A percentile compares a stretch with the other conserved stretches of the same genome.
These are phyloP conservation scores for Halcyon smyrnensis DNA, from an alignment of 2,797 vertebrate species.

Conservation along the genomic window DNA sequence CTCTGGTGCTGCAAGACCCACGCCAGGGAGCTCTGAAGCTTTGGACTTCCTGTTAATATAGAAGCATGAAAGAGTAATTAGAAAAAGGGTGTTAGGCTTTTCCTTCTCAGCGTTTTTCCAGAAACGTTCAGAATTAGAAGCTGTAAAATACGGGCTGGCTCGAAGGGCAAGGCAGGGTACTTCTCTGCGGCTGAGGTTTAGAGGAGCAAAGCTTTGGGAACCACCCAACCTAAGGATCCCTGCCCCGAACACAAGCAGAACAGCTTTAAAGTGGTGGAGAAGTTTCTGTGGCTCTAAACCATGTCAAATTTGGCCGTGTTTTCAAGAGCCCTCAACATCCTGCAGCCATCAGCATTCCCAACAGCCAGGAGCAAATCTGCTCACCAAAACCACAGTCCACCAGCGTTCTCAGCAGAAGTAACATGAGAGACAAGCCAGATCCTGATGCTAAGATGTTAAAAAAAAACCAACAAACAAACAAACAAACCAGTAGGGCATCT, in stretches of 20 bases:
- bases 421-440: not conserved
- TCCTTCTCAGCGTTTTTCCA: rapidly evolving
- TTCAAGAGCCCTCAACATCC: rapidly evolving
- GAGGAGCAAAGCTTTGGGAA: not conserved
- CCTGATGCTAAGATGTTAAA: not conserved
- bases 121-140: not conserved
- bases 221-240: not conserved
- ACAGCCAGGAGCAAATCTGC: not conserved
- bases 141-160: rapidly evolving
- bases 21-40: not conserved
- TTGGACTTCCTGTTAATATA: not conserved
- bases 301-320: rapidly evolving
- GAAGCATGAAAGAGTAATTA: not conserved
- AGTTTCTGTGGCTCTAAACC: not conserved
- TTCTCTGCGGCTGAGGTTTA: not conserved
- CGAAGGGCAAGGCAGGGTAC: not conserved
- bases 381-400: not conserved
- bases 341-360: not conserved
- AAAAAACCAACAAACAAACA: not conserved
- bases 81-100: not conserved
- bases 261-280: not conserved
- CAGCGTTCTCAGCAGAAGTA: not conserved
- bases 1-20: rapidly evolving
- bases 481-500: not conserved
- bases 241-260: not conserved